Percentiles rank a stretch among this genome's conserved stretches.
Conservation (phyloP, 2,113 vertebrate species). For the Planiliza haematocheilus region DNA sequence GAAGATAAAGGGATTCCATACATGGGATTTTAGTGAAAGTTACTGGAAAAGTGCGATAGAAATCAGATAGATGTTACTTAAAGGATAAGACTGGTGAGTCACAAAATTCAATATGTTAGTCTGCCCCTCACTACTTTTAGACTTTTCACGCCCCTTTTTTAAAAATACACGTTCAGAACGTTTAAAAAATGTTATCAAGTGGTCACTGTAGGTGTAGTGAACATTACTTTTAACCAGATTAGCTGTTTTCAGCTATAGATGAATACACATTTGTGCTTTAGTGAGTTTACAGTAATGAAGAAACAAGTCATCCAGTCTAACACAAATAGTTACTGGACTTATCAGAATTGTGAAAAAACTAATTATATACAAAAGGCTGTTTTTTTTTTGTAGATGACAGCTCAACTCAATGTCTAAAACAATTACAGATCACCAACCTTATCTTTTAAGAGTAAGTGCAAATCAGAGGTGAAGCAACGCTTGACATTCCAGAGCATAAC, state of each 20-base stretch:
- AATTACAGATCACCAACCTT: conserved; percentile 23
- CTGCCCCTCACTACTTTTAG: background rate
- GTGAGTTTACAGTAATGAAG: background rate
- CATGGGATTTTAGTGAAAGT: conserved; percentile 4
- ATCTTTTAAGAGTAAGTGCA: conserved; percentile 18
- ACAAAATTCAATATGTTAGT: background rate
- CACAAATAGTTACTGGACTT: no score
- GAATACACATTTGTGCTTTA: background rate
- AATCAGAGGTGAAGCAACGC: conserved; percentile 17
- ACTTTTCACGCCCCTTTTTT: background rate
- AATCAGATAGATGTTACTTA: conserved; percentile 10
- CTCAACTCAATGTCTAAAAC: no score
- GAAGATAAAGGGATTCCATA: conserved; percentile 13
- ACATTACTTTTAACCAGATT: no score
- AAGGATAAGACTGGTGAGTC: conserved; percentile 15
- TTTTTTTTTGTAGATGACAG: no score
- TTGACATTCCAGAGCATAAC: background rate
- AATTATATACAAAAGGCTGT: no score
- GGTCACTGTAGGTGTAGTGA: no score
- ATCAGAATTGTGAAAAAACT: no score
- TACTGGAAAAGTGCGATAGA: background rate
- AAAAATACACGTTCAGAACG: no score
- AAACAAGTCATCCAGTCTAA: background rate
- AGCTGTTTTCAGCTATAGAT: background rate
- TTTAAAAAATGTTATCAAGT: no score